Evolutionary conservation across 2,113 vertebrate genomes (phyloP).

Genomic region (Halcyon senegalensis): DNA sequence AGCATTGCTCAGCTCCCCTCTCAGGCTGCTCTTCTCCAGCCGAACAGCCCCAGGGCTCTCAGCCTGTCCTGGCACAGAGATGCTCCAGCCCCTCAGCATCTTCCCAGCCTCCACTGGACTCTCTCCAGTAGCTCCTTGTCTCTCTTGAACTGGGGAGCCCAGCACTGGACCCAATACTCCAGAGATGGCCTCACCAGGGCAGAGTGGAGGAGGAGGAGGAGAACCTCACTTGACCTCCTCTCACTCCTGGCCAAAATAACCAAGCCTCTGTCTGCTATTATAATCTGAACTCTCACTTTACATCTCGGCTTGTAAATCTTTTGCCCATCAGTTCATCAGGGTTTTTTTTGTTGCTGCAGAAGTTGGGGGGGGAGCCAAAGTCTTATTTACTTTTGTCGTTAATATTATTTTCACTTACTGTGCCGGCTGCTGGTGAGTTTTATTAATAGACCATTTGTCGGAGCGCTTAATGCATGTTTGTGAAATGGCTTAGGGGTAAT

Average conservation of each 20-base stretch:
- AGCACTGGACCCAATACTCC: too few species aligned
- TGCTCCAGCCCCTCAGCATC: too few species aligned
- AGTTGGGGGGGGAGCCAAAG: background rate
- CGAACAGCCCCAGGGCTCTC: too few species aligned
- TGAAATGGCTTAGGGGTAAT: background rate
- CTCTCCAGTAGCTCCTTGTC: too few species aligned
- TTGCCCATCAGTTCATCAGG: background rate
- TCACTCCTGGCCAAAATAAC: background rate
- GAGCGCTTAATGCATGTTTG: background rate
- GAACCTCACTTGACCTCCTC: too few species aligned
- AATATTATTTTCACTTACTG: background rate
- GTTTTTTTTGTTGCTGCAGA: background rate
- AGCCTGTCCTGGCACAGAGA: too few species aligned
- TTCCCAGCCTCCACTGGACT: too few species aligned
- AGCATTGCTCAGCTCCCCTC: too few species aligned
- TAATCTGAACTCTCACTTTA: background rate
- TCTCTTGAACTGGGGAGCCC: too few species aligned
- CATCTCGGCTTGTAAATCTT: background rate
- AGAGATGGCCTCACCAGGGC: too few species aligned
- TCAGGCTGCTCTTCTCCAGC: too few species aligned
- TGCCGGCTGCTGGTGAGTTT: background rate
- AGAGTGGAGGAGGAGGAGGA: too few species aligned
- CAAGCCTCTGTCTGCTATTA: background rate
- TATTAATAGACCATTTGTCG: background rate
- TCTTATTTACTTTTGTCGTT: background rate